Conservation (phyloP, 2,888 invertebrate species). For the Agonopterix alstromeriana region DNA sequence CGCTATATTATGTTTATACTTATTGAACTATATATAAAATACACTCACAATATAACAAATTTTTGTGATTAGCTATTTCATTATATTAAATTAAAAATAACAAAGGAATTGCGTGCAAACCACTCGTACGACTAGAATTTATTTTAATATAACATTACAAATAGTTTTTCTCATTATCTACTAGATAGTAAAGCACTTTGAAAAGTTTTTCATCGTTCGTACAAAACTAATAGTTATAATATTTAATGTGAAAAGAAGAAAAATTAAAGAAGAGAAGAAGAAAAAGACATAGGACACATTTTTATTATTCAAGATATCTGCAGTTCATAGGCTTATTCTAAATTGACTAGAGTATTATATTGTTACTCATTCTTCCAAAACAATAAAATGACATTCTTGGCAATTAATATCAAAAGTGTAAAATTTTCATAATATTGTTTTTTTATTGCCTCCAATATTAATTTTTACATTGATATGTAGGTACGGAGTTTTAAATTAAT, state of each 20-base stretch:
- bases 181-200: slow-evolving; percentile 77
- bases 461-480: slow-evolving; percentile 63
- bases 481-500: slow-evolving; percentile 41
- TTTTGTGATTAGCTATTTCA: slow-evolving; percentile 42
- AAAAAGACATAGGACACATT: not conserved
- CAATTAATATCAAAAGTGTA: slow-evolving; percentile 13
- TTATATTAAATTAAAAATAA: slow-evolving; percentile 21
- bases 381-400: slow-evolving; percentile 9
- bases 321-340: slow-evolving; percentile 49
- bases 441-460: slow-evolving; percentile 58
- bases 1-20: slow-evolving; percentile 40
- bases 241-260: not conserved
- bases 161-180: slow-evolving; percentile 65
- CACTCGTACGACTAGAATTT: slow-evolving; percentile 65
- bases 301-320: slow-evolving; percentile 4
- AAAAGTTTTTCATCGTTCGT: slow-evolving; percentile 60
- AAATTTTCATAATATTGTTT: slow-evolving; percentile 27
- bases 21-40: slow-evolving; percentile 57
- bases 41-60: slow-evolving; percentile 65
- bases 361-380: slow-evolving; percentile 14
- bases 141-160: slow-evolving; percentile 63
- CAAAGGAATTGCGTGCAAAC: slow-evolving; percentile 46
- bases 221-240: slow-evolving; percentile 26
- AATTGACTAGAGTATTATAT: slow-evolving; percentile 59
- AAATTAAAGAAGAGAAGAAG: not conserved